These are phyloP conservation scores for Lagocephalus sceleratus DNA, from an alignment of 2,797 vertebrate species.

Conservation along the genomic window DNA sequence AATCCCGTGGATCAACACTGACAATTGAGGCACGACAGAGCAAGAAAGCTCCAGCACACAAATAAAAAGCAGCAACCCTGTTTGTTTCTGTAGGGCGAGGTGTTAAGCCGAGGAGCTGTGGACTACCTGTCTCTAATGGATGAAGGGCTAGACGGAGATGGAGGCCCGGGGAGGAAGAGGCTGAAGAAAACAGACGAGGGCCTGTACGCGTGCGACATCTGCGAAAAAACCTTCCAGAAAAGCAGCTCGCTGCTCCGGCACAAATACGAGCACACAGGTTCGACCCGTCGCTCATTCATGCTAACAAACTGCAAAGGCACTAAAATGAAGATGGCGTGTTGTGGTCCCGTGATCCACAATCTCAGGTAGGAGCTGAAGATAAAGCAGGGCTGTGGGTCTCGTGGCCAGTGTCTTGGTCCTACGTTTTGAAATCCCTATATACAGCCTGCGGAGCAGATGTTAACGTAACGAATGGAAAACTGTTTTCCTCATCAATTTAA, in stretches of 20 bases:
- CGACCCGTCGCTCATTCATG: not conserved
- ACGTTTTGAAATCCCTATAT: too few relatives aligned
- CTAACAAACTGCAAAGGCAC: too few relatives aligned
- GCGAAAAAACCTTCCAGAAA: slow-evolving; percentile 85
- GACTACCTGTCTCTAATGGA: slow-evolving; percentile 75
- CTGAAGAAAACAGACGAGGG: slow-evolving; percentile 82
- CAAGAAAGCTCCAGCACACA: not conserved
- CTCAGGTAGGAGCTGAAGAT: too few relatives aligned
- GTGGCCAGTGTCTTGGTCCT: too few relatives aligned
- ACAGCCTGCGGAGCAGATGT: too few relatives aligned
- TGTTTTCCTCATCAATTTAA: too few relatives aligned
- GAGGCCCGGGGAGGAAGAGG: slow-evolving; percentile 68
- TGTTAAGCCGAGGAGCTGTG: slow-evolving; percentile 56
- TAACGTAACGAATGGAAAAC: too few relatives aligned
- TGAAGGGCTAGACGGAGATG: slow-evolving; percentile 71
- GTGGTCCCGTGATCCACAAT: too few relatives aligned
- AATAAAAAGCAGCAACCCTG: not conserved
- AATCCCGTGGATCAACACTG: not conserved
- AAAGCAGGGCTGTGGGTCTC: too few relatives aligned
- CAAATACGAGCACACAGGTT: slow-evolving; percentile 86
- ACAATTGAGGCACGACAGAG: not conserved
- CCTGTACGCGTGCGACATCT: slow-evolving; percentile 82
- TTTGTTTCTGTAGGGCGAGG: slow-evolving; percentile 63
- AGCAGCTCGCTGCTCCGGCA: slow-evolving; percentile 84
- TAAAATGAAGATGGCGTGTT: too few relatives aligned